phyloP scores from a whole-genome alignment of 2,888 invertebrate genomes.

The Panopea generosa region DNA sequence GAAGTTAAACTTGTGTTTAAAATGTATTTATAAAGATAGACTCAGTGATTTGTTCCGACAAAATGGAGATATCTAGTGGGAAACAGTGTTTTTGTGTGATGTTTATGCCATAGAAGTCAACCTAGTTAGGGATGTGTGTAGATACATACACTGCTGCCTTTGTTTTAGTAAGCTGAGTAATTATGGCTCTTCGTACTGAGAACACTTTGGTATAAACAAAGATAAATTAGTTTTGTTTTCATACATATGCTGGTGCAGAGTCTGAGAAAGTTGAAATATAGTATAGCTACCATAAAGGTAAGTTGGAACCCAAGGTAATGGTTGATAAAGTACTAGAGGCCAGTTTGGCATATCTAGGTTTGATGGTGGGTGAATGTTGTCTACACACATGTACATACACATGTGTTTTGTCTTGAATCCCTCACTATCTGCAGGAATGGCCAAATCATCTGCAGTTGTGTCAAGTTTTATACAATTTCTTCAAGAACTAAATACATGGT shows the following conservation, averaged over 20 bases:
- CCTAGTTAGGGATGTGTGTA: conserved; percentile 47
- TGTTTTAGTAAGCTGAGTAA: conserved; percentile 51
- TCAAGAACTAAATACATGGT: too few species aligned
- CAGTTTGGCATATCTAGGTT: conserved; percentile 27
- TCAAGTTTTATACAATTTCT: too few species aligned
- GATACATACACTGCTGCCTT: conserved; percentile 52
- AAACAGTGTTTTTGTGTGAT: not conserved
- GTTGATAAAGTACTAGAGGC: too few species aligned
- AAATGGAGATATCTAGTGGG: not conserved
- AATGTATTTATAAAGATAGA: not conserved
- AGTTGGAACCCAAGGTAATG: not conserved
- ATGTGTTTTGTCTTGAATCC: too few species aligned
- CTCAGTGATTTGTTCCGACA: not conserved
- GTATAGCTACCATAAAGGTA: conserved; percentile 5
- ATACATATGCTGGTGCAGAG: conserved; percentile 5
- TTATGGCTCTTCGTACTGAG: conserved; percentile 23
- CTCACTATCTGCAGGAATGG: too few species aligned
- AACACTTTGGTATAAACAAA: not conserved
- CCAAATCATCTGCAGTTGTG: too few species aligned
- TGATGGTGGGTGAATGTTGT: not conserved
- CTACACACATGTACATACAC: conserved; percentile 10
- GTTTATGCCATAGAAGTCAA: conserved; percentile 25
- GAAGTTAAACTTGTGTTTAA: not conserved
- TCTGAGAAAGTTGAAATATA: not conserved
- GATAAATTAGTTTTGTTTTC: too few species aligned